Conservation (phyloP, 2,113 vertebrate genomes). For the Pithys albifrons region DNA sequence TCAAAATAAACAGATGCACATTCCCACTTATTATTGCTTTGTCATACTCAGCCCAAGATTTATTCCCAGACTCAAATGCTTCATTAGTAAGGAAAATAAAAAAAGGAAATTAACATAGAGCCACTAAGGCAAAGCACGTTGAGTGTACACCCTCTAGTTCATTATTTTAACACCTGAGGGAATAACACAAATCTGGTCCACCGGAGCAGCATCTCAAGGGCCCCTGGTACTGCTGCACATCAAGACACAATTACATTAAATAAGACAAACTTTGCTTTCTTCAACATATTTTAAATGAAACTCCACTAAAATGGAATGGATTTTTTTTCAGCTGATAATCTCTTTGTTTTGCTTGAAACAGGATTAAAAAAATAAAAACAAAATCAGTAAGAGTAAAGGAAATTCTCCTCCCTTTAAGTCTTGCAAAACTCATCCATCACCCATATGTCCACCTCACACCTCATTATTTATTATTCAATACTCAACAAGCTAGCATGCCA, state of each 20-base stretch:
- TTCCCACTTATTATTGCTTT: background rate
- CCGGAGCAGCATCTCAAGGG: background rate
- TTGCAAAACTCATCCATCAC: constrained; percentile 48
- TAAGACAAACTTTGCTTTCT: background rate
- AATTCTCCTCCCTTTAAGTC: constrained; percentile 6
- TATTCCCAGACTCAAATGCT: background rate
- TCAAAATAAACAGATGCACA: background rate
- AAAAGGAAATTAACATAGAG: background rate
- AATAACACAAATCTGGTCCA: background rate
- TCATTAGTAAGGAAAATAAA: background rate
- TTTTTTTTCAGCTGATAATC: background rate
- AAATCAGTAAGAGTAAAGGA: background rate
- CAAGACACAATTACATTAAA: background rate
- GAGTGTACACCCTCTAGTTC: background rate
- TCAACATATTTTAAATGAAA: background rate
- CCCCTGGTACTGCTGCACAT: background rate
- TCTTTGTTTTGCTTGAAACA: background rate
- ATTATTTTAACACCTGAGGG: background rate
- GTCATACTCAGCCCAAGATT: background rate
- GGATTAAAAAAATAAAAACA: background rate
- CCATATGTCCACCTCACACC: constrained; percentile 64
- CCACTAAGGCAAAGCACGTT: background rate
- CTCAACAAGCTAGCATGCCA: constrained; percentile 50
- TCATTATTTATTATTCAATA: constrained; percentile 66
- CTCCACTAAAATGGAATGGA: background rate